Evolutionary conservation across 2,113 vertebrate genomes (phyloP), one percentile per base, ranked within the genome.

Genomic region (Rattus rattus): DNA sequence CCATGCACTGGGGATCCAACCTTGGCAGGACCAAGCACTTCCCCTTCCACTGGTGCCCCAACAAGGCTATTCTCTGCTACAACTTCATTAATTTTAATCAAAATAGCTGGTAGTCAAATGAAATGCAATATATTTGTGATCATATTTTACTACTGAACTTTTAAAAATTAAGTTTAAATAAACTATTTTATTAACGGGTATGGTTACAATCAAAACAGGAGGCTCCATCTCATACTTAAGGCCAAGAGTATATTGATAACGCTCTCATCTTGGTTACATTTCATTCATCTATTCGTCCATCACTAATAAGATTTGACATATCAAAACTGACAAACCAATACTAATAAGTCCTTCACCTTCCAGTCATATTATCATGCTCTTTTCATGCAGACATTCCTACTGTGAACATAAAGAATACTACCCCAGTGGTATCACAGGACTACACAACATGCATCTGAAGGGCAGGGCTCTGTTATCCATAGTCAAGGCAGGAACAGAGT

Each of bases 151-250:
- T n/a, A 63, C 8, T 59, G 2, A 43, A 24, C 73, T 54, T 43
- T 17, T 11, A 88, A 83, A 81, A 73, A 91, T 26, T 84, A 91
- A 92, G 13, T 63, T 93, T 49, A 5, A 3, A 26, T 92, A 92
- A 52, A 83, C 67, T 52, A 30, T 30, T 79, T 47, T 83, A 3
- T 63, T 76, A 88, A 43, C 33, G 70, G 22, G 54, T 7, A 84
- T 7, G 90, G 36, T 36, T 69, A 89, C 67, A 93, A 95, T n/a
- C 80, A 92, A 36, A 95, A 86, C 8, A 73, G 33, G 16, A 75
- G 17, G 13, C 9, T 20, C 13, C 33, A 54, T 47, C 52, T 24
- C 0, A 79, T 22, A 84, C 63, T 59, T 72, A 92, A 20, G 52
- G 5, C 3, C 79, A 90, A 63, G 63, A 13, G 61, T 22, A 65